A percentile compares a stretch with the other conserved stretches of the same genome.
phyloP scores from a whole-genome alignment of 2,797 vertebrate species.

The Gephyroberyx darwinii region DNA sequence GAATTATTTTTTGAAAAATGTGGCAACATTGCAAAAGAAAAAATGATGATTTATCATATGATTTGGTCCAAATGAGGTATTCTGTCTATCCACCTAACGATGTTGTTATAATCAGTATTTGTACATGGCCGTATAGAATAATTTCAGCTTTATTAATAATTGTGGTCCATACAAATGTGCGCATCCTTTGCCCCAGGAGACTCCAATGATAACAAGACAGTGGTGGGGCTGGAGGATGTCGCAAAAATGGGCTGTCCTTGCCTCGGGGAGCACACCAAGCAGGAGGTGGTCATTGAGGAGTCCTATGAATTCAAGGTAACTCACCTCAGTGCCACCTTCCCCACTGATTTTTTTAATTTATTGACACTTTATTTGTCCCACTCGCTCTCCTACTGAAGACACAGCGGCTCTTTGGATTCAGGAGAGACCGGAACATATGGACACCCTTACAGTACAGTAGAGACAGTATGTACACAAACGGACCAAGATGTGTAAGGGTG shows the following conservation, averaged over 20 bases:
- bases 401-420: background rate
- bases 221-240: conserved; percentile 76
- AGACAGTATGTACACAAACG: conserved; percentile 7
- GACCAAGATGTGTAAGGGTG: conserved; percentile 9
- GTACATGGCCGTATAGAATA: too few relatives aligned
- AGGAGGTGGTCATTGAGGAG: conserved; percentile 89
- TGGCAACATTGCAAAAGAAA: background rate
- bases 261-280: conserved; percentile 85
- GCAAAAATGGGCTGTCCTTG: conserved; percentile 86
- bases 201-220: conserved; percentile 85
- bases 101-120: too few relatives aligned
- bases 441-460: background rate
- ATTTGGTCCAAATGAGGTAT: background rate
- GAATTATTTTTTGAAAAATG: background rate
- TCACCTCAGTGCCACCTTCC: background rate
- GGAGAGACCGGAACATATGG: too few relatives aligned
- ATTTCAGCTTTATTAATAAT: too few relatives aligned
- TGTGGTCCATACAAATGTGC: conserved; percentile 12
- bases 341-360: background rate
- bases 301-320: conserved; percentile 91
- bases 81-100: too few relatives aligned
- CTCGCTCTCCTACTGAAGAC: background rate
- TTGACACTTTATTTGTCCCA: background rate
- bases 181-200: conserved; percentile 74
- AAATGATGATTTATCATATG: background rate